These are phyloP conservation scores for Zeuzera pyrina DNA, from an alignment of 2,888 invertebrate species.

Conservation along the genomic window DNA sequence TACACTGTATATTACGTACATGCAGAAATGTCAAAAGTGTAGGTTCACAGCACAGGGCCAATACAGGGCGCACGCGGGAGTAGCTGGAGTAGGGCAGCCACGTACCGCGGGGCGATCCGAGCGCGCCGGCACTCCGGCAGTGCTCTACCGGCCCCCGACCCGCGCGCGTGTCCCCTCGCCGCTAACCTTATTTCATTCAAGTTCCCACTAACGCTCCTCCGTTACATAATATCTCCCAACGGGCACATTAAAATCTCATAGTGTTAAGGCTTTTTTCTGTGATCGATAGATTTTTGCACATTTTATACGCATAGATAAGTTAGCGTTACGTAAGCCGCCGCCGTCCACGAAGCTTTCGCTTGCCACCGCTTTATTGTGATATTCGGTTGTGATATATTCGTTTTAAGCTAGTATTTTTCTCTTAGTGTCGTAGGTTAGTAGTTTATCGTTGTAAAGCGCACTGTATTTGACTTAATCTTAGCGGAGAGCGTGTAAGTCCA, in stretches of 20 bases:
- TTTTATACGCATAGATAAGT: slow-evolving; percentile 60
- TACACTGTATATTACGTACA: too few relatives aligned
- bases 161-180: slow-evolving; percentile 56
- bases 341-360: slow-evolving; percentile 72
- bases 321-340: slow-evolving; percentile 67
- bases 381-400: slow-evolving; percentile 66
- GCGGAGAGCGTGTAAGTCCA: slow-evolving; percentile 40
- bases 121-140: slow-evolving; percentile 41
- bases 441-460: slow-evolving; percentile 14
- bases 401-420: slow-evolving; percentile 66
- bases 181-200: too few relatives aligned
- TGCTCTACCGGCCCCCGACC: slow-evolving; percentile 58
- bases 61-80: not conserved
- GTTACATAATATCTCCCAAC: slow-evolving; percentile 58
- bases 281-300: slow-evolving; percentile 66
- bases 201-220: slow-evolving; percentile 51
- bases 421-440: slow-evolving; percentile 29
- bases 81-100: not conserved
- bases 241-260: slow-evolving; percentile 46
- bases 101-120: not conserved
- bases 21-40: slow-evolving; percentile 29
- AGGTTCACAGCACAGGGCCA: slow-evolving; percentile 14
- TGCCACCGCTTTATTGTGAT: slow-evolving; percentile 68
- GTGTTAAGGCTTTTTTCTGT: slow-evolving; percentile 69
- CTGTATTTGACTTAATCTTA: slow-evolving; percentile 24